Evolutionary conservation across 2,888 invertebrate species (phyloP), one percentile per base, ranked within the genome.

Genomic region (Sminthurides aquaticus): DNA sequence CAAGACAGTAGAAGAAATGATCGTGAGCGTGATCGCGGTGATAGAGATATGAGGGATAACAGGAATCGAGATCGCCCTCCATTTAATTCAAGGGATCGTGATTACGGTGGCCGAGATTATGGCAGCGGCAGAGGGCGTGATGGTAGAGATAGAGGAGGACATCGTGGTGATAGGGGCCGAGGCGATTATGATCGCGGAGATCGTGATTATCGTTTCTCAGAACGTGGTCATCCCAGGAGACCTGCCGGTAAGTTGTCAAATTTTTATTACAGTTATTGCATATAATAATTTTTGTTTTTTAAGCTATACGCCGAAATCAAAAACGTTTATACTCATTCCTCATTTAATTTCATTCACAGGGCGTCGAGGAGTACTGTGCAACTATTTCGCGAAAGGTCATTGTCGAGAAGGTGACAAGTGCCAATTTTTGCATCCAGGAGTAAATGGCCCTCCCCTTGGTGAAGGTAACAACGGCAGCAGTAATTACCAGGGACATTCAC

Each of bases 331-430:
- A n/a, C n/a, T n/a, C n/a, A n/a, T n/a, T n/a, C n/a, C n/a, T n/a
- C n/a, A n/a, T n/a, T n/a, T n/a, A n/a, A n/a, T n/a, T n/a, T n/a
- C n/a, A n/a, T n/a, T 34, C 5, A 34, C 48, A 64, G 67, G 49
- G 11, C 48, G 62, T 20, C 62, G 65, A 29, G 65, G 20, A 56
- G 67, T 71, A 18, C 77, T 86, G 18, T 92, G 91, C 77, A 86
- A 88, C 77, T 88, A 89, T 77, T 88, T 88, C 76, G 86, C 87
- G 75, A 86, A 84, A 74, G 91, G 91, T 0, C 88, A 85, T 68
- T 93, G 93, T 80, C 82, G 89, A 60, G 85, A 88, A 77, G 90
- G 89, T 63, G 88, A 88, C 74, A 86, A 86, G 74, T 94, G 93
- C 79, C 85, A 86, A 62, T 93, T 88, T 78, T 80, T 90, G 73